Evolutionary conservation across 2,113 vertebrate species (phyloP), one percentile per base, ranked within the genome.

Genomic region (Gymnorhina tibicen): DNA sequence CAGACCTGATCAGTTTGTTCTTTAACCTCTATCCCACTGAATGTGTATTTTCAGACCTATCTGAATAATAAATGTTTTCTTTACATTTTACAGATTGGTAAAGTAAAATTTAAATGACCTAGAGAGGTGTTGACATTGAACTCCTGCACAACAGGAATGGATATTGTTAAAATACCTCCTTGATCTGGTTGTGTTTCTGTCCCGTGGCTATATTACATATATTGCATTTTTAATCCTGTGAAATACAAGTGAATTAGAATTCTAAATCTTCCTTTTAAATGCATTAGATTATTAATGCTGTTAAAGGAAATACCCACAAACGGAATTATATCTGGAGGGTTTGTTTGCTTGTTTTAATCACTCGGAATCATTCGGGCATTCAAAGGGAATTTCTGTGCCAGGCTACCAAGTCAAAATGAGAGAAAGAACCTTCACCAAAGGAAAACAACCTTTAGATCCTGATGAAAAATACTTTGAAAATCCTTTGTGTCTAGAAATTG

Each of bases 241-340:
- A 95, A 83, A 93, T 90, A 74, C 62, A 62, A 94, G 87, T 79
- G 94, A 96, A 86, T 94, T 83, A 52, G 50, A 78, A 88, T 84
- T 84, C 90, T 75, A 77, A 93, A 94, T 85, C 90, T 93, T 93
- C 82, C 82, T 96, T 97, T 94, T 93, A 92, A 96, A 91, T 88
- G 82, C 75, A 91, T 94, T 90, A 84, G 93, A 44, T 90, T 94
- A 91, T 95, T 97, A 94, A 96, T 92, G 87, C 90, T 92, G 92
- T 93, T 97, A 93, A 95, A 96, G 93, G 87, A 80, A 97, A 81
- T 96, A 35, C 73, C 88, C 90, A 35, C 85, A 90, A 96, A 95
- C 94, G 93, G 88, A 94, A 95, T 94, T 93, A 96, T 84, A 96
- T 93, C 42, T 85, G 80, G 85, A 80, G 88, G 80, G 7, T 95